Conservation (phyloP, 2,113 vertebrate genomes). For the Tinamus guttatus region DNA sequence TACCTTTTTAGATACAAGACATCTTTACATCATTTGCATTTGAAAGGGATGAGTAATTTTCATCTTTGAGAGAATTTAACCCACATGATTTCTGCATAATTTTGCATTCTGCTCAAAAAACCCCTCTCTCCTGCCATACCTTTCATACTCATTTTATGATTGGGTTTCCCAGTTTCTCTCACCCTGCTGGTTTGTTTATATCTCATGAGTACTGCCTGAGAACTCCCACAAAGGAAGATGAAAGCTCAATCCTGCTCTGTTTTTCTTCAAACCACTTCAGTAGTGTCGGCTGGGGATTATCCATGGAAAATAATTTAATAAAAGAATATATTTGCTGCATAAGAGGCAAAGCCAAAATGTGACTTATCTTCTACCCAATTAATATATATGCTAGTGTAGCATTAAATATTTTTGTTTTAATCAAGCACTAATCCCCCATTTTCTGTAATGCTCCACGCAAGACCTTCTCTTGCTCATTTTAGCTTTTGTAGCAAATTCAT, state of each 20-base stretch:
- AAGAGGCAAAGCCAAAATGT: slow-evolving; percentile 22
- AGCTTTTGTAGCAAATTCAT: background rate
- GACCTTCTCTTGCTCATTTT: background rate
- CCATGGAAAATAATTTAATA: slow-evolving; percentile 60
- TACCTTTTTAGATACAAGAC: slow-evolving; percentile 68
- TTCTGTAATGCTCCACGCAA: background rate
- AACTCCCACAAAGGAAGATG: slow-evolving; percentile 52
- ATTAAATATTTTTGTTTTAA: background rate
- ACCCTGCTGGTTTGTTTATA: slow-evolving; percentile 41
- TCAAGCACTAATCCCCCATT: background rate
- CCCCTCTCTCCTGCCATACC: slow-evolving; percentile 48
- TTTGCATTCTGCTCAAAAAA: slow-evolving; percentile 70
- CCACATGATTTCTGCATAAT: slow-evolving; percentile 59
- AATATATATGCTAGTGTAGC: background rate
- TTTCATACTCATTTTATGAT: slow-evolving; percentile 60
- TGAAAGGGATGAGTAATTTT: slow-evolving; percentile 78
- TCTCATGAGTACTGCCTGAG: background rate
- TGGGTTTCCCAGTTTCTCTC: slow-evolving; percentile 45
- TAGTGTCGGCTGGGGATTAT: slow-evolving; percentile 14
- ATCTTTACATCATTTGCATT: slow-evolving; percentile 78
- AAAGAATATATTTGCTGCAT: slow-evolving; percentile 20
- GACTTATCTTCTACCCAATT: background rate
- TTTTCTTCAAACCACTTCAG: slow-evolving; percentile 17
- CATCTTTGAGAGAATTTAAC: slow-evolving; percentile 60
- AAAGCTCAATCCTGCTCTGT: slow-evolving; percentile 57